Evolutionary conservation across 1,140 invertebrate species (phyloP).

Genomic region (Littorina saxatilis): DNA sequence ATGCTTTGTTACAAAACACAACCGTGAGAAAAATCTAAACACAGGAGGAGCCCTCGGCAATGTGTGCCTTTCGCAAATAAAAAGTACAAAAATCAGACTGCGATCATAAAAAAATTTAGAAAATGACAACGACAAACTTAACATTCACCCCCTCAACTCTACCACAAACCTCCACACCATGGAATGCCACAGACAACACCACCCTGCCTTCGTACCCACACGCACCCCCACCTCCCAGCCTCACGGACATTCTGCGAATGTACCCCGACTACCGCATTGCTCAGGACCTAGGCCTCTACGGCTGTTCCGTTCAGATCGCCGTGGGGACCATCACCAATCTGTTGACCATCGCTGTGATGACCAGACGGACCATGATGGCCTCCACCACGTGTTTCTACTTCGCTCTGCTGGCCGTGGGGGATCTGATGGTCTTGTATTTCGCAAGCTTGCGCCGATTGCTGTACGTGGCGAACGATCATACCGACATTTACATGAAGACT

Average conservation of each 20-base stretch:
- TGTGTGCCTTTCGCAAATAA: too few relatives aligned
- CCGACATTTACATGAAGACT: slow-evolving; percentile 41
- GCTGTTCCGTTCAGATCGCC: slow-evolving; percentile 60
- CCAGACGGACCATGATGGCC: slow-evolving; percentile 54
- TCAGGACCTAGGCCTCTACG: slow-evolving; percentile 55
- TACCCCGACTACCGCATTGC: slow-evolving; percentile 50
- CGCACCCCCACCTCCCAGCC: neutral
- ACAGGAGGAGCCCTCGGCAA: too few relatives aligned
- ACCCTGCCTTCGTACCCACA: neutral
- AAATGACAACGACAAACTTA: too few relatives aligned
- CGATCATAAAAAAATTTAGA: too few relatives aligned
- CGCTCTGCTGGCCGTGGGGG: slow-evolving; percentile 65
- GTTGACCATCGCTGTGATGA: slow-evolving; percentile 65
- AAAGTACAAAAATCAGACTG: too few relatives aligned
- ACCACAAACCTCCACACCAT: neutral
- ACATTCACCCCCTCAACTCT: too few relatives aligned
- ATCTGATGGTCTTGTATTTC: slow-evolving; percentile 63
- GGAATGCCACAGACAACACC: slow-evolving; percentile 2
- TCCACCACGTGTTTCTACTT: slow-evolving; percentile 70
- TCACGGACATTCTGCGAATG: slow-evolving; percentile 11
- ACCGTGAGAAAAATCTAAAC: too few relatives aligned
- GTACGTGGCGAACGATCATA: slow-evolving; percentile 43
- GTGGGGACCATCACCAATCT: slow-evolving; percentile 69
- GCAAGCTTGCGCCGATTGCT: slow-evolving; percentile 54
- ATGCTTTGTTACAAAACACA: too few relatives aligned